These are phyloP conservation scores for Drosophila diplacantha DNA, from an alignment of 2,888 invertebrate species.

Conservation along the genomic window DNA sequence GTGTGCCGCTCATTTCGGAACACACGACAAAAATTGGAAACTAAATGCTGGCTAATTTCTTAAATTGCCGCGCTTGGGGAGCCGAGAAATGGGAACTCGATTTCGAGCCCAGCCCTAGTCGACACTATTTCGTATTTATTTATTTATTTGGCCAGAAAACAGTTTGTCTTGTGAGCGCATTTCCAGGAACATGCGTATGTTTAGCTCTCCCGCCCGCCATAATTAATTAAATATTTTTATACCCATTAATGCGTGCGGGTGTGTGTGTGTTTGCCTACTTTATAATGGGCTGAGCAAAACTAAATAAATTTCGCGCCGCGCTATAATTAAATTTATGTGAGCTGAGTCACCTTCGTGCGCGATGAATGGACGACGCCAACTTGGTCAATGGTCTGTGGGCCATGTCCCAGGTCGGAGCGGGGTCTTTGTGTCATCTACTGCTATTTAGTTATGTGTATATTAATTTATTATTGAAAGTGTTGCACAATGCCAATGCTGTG, in stretches of 20 bases:
- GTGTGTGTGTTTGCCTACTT: constrained; percentile 48
- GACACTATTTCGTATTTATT: constrained; percentile 14
- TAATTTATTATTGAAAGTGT: constrained; percentile 37
- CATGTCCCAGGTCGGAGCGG: constrained; percentile 12
- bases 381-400: constrained; percentile 59
- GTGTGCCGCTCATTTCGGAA: constrained; percentile 50
- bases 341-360: constrained; percentile 55
- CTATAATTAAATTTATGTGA: constrained; percentile 69
- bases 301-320: constrained; percentile 65
- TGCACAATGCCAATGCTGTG: constrained; percentile 38
- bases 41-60: constrained; percentile 54
- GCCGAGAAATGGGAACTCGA: constrained; percentile 12
- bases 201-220: constrained; percentile 44
- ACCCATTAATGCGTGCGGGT: constrained; percentile 11
- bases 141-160: constrained; percentile 17
- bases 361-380: constrained; percentile 56
- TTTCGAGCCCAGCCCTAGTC: constrained; percentile 20
- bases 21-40: constrained; percentile 39
- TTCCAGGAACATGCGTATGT: constrained; percentile 35
- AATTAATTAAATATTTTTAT: constrained; percentile 65
- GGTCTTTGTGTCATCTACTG: constrained; percentile 56
- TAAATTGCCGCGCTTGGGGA: constrained; percentile 47
- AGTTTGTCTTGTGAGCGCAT: constrained; percentile 22
- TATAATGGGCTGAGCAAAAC: constrained; percentile 64
- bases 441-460: constrained; percentile 31